Base-by-base conservation (phyloP, 2,113 vertebrate genomes). In the Antidorcas marsupialis region DNA sequence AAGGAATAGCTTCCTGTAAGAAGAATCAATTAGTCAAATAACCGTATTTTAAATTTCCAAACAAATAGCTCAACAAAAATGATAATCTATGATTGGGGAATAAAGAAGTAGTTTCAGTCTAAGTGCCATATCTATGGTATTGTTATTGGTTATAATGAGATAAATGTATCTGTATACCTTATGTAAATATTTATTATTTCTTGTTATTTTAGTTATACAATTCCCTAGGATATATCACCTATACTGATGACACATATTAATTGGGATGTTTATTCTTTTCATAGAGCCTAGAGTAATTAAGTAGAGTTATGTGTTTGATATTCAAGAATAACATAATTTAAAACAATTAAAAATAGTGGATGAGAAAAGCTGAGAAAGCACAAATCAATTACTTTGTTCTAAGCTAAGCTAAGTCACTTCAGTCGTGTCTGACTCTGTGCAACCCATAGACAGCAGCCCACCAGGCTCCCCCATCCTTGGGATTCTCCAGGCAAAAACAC, bases 141-240 rank as follows among this genome's bases (percentile, higher is more conserved):
- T 89, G 64, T 57, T 47, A 81, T 89, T 96, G n/a, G 4, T 89
- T 96, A 55, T 50, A 95, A 91, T 92, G 50, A 96, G 60, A 86
- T 82, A 76, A 92, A 94, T 55, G 12, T 84, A 25, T 88, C 88
- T 87, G 15, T 79, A 78, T 93, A 59, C 1, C 1, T 12, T 92
- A 57, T 74, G 25, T 82, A 97, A 97, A 83, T 92, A 88, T 94
- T 92, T 95, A 84, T 94, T 89, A 92, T 89, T 82, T 90, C n/a
- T 91, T 84, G 2, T 76, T 91, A 55, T 87, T 74, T 89, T 87
- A 89, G 23, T 96, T 89, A 50, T 86, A 52, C 53, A 82, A 96
- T 96, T 94, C 33, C 57, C 33, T 62, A 96, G 30, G 57, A 76
- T 89, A 92, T 2, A 79, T 87, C n/a, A 95, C 47, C 19, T 90